Evolutionary conservation across 1,140 invertebrate genomes (phyloP).

Genomic region (Danaus melanippus): DNA sequence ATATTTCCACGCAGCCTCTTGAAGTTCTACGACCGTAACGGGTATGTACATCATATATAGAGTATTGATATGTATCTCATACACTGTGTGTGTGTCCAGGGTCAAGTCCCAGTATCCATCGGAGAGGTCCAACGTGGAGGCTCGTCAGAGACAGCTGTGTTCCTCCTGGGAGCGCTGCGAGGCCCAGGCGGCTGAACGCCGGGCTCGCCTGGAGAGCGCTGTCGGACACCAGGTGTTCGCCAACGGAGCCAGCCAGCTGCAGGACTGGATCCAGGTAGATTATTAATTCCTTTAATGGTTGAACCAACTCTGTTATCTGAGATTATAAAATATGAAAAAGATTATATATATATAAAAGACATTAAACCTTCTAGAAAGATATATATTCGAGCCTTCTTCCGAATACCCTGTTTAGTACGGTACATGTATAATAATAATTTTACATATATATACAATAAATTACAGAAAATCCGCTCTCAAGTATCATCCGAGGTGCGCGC

Average conservation of each 20-base stretch:
- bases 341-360: too few species aligned
- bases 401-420: too few species aligned
- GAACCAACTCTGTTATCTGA: too few species aligned
- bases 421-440: too few species aligned
- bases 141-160: conserved; percentile 87
- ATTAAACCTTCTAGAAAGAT: too few species aligned
- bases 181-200: conserved; percentile 85
- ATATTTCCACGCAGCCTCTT: conserved; percentile 35
- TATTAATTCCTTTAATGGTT: too few species aligned
- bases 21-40: conserved; percentile 30
- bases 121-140: conserved; percentile 88
- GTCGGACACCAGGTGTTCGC: conserved; percentile 96
- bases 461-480: conserved; percentile 80
- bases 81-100: conserved; percentile 42
- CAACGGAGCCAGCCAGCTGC: conserved; percentile 74
- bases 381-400: too few species aligned
- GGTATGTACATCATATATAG: conserved; percentile 21
- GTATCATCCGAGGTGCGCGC: conserved; percentile 88
- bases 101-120: conserved; percentile 94
- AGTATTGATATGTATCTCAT: conserved; percentile 3
- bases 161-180: conserved; percentile 91
- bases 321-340: too few species aligned
- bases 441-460: neutral
- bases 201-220: conserved; percentile 89
- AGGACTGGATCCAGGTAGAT: conserved; percentile 2